Base-by-base conservation (phyloP, 2,113 vertebrate species). In the Eidolon helvum region DNA sequence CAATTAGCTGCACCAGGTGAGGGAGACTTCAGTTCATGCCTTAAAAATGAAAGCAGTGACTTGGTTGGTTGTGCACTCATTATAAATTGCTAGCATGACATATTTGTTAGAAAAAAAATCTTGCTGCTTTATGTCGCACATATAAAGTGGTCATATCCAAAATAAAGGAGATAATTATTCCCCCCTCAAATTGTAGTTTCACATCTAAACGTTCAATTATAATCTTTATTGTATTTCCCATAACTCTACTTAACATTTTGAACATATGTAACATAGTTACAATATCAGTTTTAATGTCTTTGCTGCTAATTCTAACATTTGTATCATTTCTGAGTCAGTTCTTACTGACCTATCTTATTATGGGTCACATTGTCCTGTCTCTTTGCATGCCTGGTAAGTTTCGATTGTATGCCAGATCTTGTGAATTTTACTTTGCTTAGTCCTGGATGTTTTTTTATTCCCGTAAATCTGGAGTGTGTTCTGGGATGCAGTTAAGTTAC, bases 81-180 rank as follows among this genome's bases (percentile, higher is more conserved):
- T 95, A 80, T 72, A 89, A 90, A 91, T 95, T 50, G 90, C 71
- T 88, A 68, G 87, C 53, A n/a, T 68, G 90, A 35, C 40, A 33
- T 53, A 87, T 75, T 95, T 86, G 61, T 74, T 84, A 48, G 28
- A 50, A 74, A 79, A 63, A 50, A 50, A 48, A 48, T 48, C 15
- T 50, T 50, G 50, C 11, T 48, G 48, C 50, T 50, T 50, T 50
- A 50, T 50, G 50, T 50, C 77, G 40, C 24, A 43, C 50, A 53
- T 75, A 43, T 21, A 69, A 88, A 91, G 55, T 71, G 83, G 38
- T 94, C 50, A 35, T 43, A 66, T 55, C 40, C 48, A 65, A 87
- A 84, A 90, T 74, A 88, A 93, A 93, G 71, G 65, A 40, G 50
- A 74, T 69, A 85, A 79, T 24, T 88, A 85, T 80, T n/a, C 53